phyloP scores from a whole-genome alignment of 2,797 vertebrate genomes.

The Poecilia picta region DNA sequence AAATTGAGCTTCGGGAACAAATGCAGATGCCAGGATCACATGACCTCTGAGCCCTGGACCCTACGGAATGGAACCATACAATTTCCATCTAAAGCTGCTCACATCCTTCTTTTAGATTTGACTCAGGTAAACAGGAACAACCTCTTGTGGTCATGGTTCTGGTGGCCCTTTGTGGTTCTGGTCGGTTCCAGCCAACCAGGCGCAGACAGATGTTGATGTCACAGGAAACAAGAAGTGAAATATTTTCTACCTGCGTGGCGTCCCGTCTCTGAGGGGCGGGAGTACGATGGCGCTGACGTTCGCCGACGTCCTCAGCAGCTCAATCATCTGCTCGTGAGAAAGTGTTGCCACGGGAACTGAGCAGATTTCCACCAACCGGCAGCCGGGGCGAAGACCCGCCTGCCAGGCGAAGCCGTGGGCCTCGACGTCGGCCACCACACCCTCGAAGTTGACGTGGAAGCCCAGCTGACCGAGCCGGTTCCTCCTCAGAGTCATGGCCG shows the following conservation, averaged over 20 bases:
- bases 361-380: constrained; percentile 30
- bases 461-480: constrained; percentile 12
- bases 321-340: constrained; percentile 15
- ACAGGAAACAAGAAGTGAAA: not conserved
- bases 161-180: not conserved
- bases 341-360: not conserved
- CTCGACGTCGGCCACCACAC: constrained; percentile 17
- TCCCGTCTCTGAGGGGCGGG: constrained; percentile 16
- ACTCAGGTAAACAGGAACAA: not conserved
- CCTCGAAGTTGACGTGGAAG: constrained; percentile 22
- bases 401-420: constrained; percentile 8
- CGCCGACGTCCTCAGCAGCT: constrained; percentile 19
- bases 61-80: too few species aligned
- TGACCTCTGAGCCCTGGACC: not conserved
- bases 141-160: not conserved
- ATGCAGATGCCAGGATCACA: not conserved
- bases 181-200: not conserved
- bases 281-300: constrained; percentile 3
- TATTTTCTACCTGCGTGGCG: constrained; percentile 12
- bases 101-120: not conserved
- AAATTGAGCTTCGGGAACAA: too few species aligned
- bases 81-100: too few species aligned
- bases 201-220: not conserved
- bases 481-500: constrained; percentile 17
- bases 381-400: constrained; percentile 24